A percentile compares a stretch with the other conserved stretches of the same genome.
These are phyloP conservation scores for Eleutherodactylus coqui DNA, from an alignment of 2,797 vertebrate genomes.

Conservation along the genomic window DNA sequence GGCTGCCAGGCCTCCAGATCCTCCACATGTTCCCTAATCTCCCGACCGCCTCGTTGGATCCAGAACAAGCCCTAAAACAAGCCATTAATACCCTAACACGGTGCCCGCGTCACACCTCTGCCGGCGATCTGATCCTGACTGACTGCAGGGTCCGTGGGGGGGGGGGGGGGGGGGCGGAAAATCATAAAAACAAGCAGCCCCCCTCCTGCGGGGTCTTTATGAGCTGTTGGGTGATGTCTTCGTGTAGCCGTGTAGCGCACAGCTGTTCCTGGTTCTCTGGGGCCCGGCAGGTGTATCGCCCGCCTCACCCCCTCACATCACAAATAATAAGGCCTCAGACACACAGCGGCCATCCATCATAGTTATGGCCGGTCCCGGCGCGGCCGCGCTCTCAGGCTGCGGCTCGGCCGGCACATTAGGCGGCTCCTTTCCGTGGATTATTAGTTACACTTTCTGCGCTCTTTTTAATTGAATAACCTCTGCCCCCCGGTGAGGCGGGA, in stretches of 20 bases:
- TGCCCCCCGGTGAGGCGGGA: slow-evolving; percentile 68
- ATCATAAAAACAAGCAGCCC: slow-evolving; percentile 65
- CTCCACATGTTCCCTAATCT: slow-evolving; percentile 41
- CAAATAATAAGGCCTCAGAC: slow-evolving; percentile 91
- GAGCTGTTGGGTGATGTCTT: slow-evolving; percentile 98
- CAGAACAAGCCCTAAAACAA: slow-evolving; percentile 82
- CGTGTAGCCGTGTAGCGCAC: slow-evolving; percentile 91
- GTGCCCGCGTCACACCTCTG: slow-evolving; percentile 92
- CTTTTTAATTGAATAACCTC: slow-evolving; percentile 79
- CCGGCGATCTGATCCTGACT: slow-evolving; percentile 90
- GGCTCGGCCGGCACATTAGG: slow-evolving; percentile 65
- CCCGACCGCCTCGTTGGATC: slow-evolving; percentile 65
- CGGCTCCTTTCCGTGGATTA: slow-evolving; percentile 70
- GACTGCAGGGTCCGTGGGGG: slow-evolving; percentile 85
- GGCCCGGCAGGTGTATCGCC: slow-evolving; percentile 96
- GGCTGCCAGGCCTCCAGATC: not conserved
- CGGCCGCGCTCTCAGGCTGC: slow-evolving; percentile 77
- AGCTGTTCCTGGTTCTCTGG: slow-evolving; percentile 93
- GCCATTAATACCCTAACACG: slow-evolving; percentile 79
- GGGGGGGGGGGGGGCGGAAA: slow-evolving; percentile 82
- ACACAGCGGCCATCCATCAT: slow-evolving; percentile 96
- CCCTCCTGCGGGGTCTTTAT: slow-evolving; percentile 85
- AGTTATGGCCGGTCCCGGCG: slow-evolving; percentile 84
- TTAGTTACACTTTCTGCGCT: slow-evolving; percentile 75
- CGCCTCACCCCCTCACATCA: slow-evolving; percentile 84